phyloP scores from a whole-genome alignment of 2,113 vertebrate genomes.

The Daboia siamensis region DNA sequence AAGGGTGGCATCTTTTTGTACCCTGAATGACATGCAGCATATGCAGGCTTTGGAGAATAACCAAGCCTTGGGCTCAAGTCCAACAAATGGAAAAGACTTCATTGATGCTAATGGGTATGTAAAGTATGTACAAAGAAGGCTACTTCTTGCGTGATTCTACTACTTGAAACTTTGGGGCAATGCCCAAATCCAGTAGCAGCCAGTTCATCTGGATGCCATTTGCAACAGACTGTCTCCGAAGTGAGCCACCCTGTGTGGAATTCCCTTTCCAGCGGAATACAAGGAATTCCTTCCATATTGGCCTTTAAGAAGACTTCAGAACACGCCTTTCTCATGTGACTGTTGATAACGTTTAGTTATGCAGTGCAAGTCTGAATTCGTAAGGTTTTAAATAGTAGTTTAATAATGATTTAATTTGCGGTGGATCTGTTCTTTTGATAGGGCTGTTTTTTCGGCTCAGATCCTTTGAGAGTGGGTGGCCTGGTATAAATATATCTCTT shows the following conservation, averaged over 20 bases:
- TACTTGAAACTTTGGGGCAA: not conserved
- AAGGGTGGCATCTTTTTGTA: slow-evolving; percentile 89
- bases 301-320: not conserved
- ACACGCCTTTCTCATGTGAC: not conserved
- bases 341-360: not conserved
- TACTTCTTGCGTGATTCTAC: not conserved
- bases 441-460: not conserved
- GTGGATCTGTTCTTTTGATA: not conserved
- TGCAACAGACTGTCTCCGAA: not conserved
- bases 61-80: slow-evolving; percentile 79
- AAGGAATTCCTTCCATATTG: not conserved
- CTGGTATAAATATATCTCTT: not conserved
- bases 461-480: not conserved
- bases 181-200: not conserved
- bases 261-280: not conserved
- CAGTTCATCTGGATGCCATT: not conserved
- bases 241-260: not conserved
- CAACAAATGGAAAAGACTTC: slow-evolving; percentile 78
- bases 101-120: slow-evolving; percentile 75
- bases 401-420: not conserved
- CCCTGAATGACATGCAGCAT: slow-evolving; percentile 86
- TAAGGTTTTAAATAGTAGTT: not conserved
- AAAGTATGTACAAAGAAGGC: not conserved
- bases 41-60: slow-evolving; percentile 79
- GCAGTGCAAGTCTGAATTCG: not conserved